These are phyloP conservation scores for Sardina pilchardus DNA, from an alignment of 2,113 vertebrate genomes.

Conservation along the genomic window DNA sequence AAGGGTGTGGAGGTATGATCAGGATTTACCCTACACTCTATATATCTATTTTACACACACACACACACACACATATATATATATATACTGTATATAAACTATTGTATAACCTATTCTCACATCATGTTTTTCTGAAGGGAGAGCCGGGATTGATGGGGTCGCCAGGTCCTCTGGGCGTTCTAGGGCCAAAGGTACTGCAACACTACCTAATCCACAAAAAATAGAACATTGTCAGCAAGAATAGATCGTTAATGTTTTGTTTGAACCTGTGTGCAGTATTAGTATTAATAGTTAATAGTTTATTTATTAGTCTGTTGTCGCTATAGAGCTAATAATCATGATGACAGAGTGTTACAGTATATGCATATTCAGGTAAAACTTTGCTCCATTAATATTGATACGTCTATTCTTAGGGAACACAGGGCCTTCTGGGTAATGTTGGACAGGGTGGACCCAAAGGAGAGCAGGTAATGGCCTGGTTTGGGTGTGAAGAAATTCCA, in stretches of 20 bases:
- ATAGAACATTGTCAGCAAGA: background rate
- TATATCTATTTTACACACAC: too few species aligned
- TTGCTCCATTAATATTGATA: background rate
- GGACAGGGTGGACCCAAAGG: conserved; percentile 72
- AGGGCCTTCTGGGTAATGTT: conserved; percentile 57
- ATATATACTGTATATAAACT: background rate
- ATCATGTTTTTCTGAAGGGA: conserved; percentile 60
- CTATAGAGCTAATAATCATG: too few species aligned
- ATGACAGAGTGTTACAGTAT: background rate
- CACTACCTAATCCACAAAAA: background rate
- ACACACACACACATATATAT: too few species aligned
- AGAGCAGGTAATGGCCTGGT: conserved; percentile 68
- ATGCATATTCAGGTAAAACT: background rate
- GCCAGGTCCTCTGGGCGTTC: conserved; percentile 67
- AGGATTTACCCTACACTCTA: background rate
- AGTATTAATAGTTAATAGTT: too few species aligned
- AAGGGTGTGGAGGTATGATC: conserved; percentile 71
- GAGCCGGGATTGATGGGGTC: conserved; percentile 66
- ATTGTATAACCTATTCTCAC: background rate
- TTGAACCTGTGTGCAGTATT: too few species aligned
- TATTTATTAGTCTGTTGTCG: too few species aligned
- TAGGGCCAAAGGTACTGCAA: conserved; percentile 72
- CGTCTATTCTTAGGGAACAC: conserved; percentile 66
- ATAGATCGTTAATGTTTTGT: too few species aligned
- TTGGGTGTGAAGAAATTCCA: background rate